These are phyloP conservation scores for Galeopterus variegatus DNA, from an alignment of 2,113 vertebrate species.

Conservation along the genomic window DNA sequence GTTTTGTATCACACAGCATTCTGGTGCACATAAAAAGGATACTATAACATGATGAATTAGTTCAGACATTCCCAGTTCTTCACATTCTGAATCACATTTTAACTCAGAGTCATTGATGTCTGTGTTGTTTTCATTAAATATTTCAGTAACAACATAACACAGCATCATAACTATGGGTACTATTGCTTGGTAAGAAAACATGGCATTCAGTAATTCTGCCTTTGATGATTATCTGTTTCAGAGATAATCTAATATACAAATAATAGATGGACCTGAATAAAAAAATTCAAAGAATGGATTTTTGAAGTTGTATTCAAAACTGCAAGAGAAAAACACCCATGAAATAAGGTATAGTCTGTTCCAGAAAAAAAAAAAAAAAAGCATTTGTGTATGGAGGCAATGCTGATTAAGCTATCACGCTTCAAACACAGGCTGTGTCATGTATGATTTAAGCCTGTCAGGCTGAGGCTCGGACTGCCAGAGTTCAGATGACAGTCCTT, in stretches of 20 bases:
- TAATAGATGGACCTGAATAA: not conserved
- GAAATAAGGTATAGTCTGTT: not conserved
- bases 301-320: not conserved
- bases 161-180: not conserved
- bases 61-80: slow-evolving; percentile 32
- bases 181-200: not conserved
- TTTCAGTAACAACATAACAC: not conserved
- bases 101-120: not conserved
- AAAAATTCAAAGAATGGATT: not conserved
- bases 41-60: not conserved
- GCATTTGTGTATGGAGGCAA: not conserved
- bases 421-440: not conserved
- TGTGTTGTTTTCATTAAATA: slow-evolving; percentile 31
- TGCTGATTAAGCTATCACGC: not conserved
- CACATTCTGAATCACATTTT: not conserved
- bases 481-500: not conserved
- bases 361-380: not conserved
- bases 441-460: not conserved
- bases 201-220: not conserved
- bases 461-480: not conserved
- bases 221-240: not conserved
- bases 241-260: not conserved
- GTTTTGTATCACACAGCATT: not conserved
- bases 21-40: not conserved
- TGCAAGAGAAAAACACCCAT: not conserved